Evolutionary conservation across 1,140 invertebrate species (phyloP), one percentile per base, ranked within the genome.

Genomic region (Halesus radiatus): DNA sequence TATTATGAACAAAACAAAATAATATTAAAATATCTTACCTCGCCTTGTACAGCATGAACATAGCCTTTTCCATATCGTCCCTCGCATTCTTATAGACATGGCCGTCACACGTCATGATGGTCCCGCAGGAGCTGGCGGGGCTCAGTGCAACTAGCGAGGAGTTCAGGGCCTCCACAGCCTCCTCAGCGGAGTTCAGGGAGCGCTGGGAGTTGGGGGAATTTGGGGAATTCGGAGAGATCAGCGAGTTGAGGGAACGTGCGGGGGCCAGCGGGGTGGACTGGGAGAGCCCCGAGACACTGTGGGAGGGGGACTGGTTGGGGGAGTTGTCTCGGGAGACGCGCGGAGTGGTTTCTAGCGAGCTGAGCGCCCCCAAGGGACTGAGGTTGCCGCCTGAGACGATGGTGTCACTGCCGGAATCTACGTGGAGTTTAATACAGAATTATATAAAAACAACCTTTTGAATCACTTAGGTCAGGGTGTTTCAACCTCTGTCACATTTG

Each of bases 301-400:
- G 76, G 26, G 56, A 37, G 53, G 53, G 32, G 16, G 29, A 70
- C 1, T 20, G 56, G 16, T 76, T 74, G 13, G 79, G 79, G 20
- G 82, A 81, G 60, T 77, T 77, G 81, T 84, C 78, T 68, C 66
- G 53, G 26, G 68, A 79, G n/a, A 78, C 76, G 29, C 80, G 52
- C 10, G 80, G 80, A 79, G 85, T 78, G 81, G 78, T 37, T 60
- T 84, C 53, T 81, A 84, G 78, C 1, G 80, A 81, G 22, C 82
- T 83, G 45, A 83, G 23, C 3, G 23, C 82, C 6, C 87, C 88
- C 50, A 88, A 81, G 0, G 88, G 88, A 76, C 87, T 88, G 5
- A 85, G 86, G 62, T 87, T 83, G 0, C 88, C 90, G 8, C 86
- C 89, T 50, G 90, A 90, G 78, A 91, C 89, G 29, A 91, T 84